Conservation (phyloP, 1,140 invertebrate genomes). For the Oscheius sp. region DNA sequence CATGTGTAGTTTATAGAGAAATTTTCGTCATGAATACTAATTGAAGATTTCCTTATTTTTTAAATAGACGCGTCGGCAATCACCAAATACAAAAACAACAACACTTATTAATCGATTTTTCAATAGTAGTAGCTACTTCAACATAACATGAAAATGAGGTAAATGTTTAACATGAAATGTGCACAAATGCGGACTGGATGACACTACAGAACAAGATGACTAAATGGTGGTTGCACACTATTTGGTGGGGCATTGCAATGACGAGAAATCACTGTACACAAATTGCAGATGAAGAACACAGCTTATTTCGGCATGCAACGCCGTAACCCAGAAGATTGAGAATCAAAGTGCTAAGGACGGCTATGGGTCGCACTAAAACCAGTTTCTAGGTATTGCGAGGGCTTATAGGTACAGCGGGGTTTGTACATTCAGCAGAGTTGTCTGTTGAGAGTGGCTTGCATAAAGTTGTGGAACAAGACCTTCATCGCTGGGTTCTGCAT, state of each 20-base stretch:
- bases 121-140: too few species aligned
- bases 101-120: too few species aligned
- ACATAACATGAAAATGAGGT: too few species aligned
- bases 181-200: conserved; percentile 5
- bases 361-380: too few species aligned
- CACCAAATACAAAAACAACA: too few species aligned
- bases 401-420: not conserved
- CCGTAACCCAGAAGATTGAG: conserved; percentile 3
- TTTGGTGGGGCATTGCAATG: conserved; percentile 2
- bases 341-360: not conserved
- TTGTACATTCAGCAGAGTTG: conserved; percentile 1
- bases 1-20: too few species aligned
- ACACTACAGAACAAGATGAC: not conserved
- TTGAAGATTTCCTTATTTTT: too few species aligned
- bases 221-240: conserved; percentile 6
- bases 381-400: conserved; percentile 3
- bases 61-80: too few species aligned
- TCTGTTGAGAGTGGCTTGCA: conserved; percentile 7
- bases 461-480: conserved; percentile 19
- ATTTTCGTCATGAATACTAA: too few species aligned
- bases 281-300: too few species aligned
- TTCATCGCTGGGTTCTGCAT: conserved; percentile 25
- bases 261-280: too few species aligned
- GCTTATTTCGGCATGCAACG: too few species aligned
- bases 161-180: not conserved